Evolutionary conservation across 2,113 vertebrate species (phyloP).

Genomic region (Tamias sibiricus): DNA sequence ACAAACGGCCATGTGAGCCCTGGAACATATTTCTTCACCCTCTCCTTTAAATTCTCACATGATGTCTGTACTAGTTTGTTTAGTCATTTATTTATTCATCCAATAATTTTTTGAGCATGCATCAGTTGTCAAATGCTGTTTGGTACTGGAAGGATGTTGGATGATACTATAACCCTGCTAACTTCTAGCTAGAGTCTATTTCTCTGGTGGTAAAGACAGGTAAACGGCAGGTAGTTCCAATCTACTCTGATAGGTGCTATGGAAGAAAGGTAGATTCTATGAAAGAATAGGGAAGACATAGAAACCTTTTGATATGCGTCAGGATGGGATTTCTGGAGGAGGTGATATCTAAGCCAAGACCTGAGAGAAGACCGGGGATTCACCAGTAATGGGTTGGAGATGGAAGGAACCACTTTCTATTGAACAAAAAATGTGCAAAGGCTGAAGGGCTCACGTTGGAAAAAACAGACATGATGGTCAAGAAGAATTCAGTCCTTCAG

Average conservation of each 20-base stretch:
- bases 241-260: background rate
- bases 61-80: background rate
- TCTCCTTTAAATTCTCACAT: background rate
- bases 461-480: too few species aligned
- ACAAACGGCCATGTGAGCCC: background rate
- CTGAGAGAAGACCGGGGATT: background rate
- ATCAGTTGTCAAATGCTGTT: background rate
- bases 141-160: background rate
- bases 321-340: background rate
- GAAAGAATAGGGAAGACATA: background rate
- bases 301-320: background rate
- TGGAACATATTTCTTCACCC: background rate
- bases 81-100: background rate
- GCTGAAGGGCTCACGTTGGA: background rate
- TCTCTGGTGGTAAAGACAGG: background rate
- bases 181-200: background rate
- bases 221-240: background rate
- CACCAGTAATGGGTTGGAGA: background rate
- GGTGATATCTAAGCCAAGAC: background rate
- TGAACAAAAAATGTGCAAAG: background rate
- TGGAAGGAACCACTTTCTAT: background rate
- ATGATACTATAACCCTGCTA: background rate
- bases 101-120: background rate
- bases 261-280: background rate
- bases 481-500: background rate